These are phyloP conservation scores for Melanophora roralis DNA, from an alignment of 2,888 invertebrate genomes.

Conservation along the genomic window DNA sequence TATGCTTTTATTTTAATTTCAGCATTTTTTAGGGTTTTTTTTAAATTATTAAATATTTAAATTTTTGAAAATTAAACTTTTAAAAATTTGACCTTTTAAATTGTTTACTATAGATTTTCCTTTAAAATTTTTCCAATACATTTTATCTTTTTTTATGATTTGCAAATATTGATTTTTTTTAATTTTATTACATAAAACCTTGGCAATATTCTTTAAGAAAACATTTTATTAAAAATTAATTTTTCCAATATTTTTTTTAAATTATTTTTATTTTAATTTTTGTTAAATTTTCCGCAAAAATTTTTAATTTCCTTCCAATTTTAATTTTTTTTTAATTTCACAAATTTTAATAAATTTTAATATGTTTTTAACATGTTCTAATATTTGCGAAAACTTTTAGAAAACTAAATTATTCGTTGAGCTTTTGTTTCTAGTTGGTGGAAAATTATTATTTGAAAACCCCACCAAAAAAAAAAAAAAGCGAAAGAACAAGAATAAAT, in stretches of 20 bases:
- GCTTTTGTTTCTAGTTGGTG: conserved; percentile 59
- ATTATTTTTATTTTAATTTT: not conserved
- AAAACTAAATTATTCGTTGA: conserved; percentile 68
- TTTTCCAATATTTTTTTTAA: not conserved
- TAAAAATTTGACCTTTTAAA: not conserved
- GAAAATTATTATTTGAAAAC: conserved; percentile 50
- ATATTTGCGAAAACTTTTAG: conserved; percentile 71
- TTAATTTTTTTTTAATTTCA: conserved; percentile 1
- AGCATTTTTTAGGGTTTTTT: not conserved
- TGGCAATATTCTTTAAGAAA: too few species aligned
- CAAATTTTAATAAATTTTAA: conserved; percentile 2
- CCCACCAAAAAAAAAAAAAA: conserved; percentile 27
- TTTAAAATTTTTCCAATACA: not conserved
- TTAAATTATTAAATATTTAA: not conserved
- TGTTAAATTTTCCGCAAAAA: not conserved
- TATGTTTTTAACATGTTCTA: conserved; percentile 63
- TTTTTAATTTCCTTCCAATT: conserved; percentile 17
- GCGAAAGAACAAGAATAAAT: conserved; percentile 16
- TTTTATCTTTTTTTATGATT: not conserved
- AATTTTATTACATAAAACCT: conserved; percentile 33
- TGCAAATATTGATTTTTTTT: conserved; percentile 31
- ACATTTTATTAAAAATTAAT: not conserved
- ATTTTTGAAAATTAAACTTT: not conserved
- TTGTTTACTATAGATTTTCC: not conserved
- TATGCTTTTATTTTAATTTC: not conserved